These are phyloP conservation scores for Parazoanthus darwini DNA, from an alignment of 92 coral and sea anemone genomes.

Conservation along the genomic window DNA sequence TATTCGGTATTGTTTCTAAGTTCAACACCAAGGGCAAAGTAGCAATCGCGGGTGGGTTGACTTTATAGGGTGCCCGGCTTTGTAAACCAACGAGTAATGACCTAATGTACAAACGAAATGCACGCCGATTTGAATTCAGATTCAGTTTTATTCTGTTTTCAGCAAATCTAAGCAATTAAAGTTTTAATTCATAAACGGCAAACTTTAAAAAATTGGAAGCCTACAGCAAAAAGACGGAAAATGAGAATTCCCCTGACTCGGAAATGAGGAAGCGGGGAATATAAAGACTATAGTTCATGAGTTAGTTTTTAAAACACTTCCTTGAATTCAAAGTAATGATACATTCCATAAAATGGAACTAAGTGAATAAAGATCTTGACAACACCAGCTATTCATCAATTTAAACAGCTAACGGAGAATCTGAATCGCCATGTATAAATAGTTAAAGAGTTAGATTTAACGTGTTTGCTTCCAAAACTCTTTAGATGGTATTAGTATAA, in stretches of 20 bases:
- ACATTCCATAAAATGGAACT: slow-evolving; percentile 22
- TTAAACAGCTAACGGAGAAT: slow-evolving; percentile 2
- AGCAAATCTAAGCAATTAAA: background rate
- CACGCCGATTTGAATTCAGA: background rate
- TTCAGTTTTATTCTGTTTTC: background rate
- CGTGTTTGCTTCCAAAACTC: slow-evolving; percentile 1
- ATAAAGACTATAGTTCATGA: background rate
- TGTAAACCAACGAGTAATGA: background rate
- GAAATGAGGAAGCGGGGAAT: slow-evolving; percentile 5
- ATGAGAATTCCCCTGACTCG: background rate
- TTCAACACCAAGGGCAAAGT: background rate
- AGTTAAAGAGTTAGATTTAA: background rate
- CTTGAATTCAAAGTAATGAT: slow-evolving; percentile 23
- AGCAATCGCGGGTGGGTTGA: slow-evolving; percentile 27
- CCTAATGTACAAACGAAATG: background rate
- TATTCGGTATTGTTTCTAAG: slow-evolving; percentile 11
- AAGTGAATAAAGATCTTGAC: slow-evolving; percentile 30
- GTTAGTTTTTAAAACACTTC: background rate
- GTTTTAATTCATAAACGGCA: background rate
- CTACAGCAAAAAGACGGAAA: background rate
- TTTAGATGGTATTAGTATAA: background rate
- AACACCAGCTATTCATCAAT: slow-evolving; percentile 1
- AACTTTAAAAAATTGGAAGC: background rate
- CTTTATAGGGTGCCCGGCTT: background rate
- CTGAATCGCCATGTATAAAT: background rate